A percentile compares a stretch with the other conserved stretches of the same genome.
Evolutionary conservation across 2,797 vertebrate species (phyloP).

Genomic region (Anableps anableps): DNA sequence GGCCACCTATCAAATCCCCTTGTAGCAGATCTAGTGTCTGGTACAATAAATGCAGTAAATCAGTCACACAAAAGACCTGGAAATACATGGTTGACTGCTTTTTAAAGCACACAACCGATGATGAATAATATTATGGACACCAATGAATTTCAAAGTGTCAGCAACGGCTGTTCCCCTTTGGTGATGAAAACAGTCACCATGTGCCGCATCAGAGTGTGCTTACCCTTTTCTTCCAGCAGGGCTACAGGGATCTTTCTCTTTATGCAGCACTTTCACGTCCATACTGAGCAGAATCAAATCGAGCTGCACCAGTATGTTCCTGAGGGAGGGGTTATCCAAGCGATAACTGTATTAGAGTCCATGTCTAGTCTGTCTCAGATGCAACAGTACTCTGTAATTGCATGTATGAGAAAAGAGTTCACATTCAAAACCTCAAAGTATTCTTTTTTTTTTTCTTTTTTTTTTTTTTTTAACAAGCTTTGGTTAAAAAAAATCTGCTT

Average conservation of each 20-base stretch:
- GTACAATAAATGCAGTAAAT: background rate
- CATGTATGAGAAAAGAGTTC: background rate
- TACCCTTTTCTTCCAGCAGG: background rate
- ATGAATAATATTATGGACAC: background rate
- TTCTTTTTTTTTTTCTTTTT: too few species aligned
- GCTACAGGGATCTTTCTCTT: background rate
- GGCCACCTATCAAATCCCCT: background rate
- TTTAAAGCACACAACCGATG: background rate
- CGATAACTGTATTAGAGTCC: background rate
- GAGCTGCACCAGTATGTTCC: background rate
- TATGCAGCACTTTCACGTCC: background rate
- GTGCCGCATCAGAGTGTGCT: background rate
- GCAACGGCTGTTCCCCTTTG: background rate
- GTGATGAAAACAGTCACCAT: background rate
- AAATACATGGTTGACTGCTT: background rate
- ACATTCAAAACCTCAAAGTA: background rate
- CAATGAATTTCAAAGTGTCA: background rate
- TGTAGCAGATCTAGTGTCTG: background rate
- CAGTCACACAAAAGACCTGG: background rate
- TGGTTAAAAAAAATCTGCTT: too few species aligned
- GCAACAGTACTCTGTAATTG: background rate
- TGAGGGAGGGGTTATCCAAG: background rate
- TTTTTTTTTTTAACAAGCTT: background rate
- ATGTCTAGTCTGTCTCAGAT: background rate
- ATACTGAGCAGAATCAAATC: background rate